Percentiles rank a stretch among this genome's conserved stretches.
Evolutionary conservation across 2,113 vertebrate species (phyloP).

Genomic region (Ascaphus truei): DNA sequence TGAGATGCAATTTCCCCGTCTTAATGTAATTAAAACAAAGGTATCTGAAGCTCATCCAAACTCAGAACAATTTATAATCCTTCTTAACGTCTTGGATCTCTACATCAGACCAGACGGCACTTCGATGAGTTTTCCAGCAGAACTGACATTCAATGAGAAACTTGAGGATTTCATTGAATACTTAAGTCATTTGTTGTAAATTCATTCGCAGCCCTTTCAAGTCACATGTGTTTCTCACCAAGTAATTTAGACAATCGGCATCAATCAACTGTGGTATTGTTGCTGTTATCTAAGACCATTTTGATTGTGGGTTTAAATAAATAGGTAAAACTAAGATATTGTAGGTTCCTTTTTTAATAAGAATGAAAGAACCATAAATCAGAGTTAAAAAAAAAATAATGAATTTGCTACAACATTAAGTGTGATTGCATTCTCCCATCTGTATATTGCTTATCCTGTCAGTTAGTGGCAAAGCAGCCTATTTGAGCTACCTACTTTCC

Average conservation of each 20-base stretch:
- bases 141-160: conserved; percentile 12
- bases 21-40: conserved; percentile 36
- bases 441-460: no score
- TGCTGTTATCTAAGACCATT: not conserved
- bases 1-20: conserved; percentile 15
- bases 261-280: not conserved
- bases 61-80: conserved; percentile 9
- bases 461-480: no score
- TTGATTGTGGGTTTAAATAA: not conserved
- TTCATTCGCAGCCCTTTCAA: not conserved
- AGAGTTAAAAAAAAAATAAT: no score
- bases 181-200: not conserved
- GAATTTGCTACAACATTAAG: no score
- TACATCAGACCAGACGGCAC: not conserved
- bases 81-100: conserved; percentile 15
- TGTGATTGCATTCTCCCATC: no score
- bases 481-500: no score
- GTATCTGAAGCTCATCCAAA: conserved; percentile 25
- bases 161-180: conserved; percentile 14
- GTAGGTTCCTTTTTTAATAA: conserved; percentile 1
- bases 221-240: conserved; percentile 10
- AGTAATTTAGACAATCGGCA: conserved; percentile 2
- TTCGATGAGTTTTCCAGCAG: conserved; percentile 18
- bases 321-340: not conserved
- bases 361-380: not conserved